A percentile compares a stretch with the other conserved stretches of the same genome.
These are phyloP conservation scores for Petrocephalus schoutedeni DNA, from an alignment of 2,797 vertebrate genomes.

Conservation along the genomic window DNA sequence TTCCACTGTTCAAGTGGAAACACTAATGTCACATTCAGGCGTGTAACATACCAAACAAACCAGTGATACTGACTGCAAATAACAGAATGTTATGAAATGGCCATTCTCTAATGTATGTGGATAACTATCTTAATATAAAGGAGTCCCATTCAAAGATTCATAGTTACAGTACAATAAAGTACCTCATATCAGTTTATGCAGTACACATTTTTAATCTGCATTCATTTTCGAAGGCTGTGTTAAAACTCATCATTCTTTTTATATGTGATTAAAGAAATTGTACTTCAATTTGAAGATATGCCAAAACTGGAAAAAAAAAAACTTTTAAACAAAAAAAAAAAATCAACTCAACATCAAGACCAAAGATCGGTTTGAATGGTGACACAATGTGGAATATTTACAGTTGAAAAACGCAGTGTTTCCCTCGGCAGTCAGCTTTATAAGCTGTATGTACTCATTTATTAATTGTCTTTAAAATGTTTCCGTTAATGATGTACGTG, in stretches of 20 bases:
- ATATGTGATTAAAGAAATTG: neutral
- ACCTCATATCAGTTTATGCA: neutral
- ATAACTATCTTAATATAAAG: neutral
- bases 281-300: neutral
- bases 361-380: neutral
- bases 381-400: neutral
- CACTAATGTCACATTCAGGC: neutral
- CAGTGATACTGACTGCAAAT: neutral
- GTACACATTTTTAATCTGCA: conserved; percentile 7
- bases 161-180: neutral
- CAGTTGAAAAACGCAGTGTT: neutral
- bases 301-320: neutral
- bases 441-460: neutral
- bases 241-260: neutral
- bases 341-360: neutral
- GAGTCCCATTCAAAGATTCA: neutral
- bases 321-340: neutral
- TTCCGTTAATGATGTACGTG: neutral
- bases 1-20: neutral
- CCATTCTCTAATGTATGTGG: neutral
- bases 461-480: neutral
- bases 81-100: neutral
- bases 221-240: neutral
- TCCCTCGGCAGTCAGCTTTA: neutral
- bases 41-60: neutral